Percentiles rank a stretch among this genome's conserved stretches.
Conservation (phyloP, 1,140 invertebrate genomes). For the Andricus grossulariae region DNA sequence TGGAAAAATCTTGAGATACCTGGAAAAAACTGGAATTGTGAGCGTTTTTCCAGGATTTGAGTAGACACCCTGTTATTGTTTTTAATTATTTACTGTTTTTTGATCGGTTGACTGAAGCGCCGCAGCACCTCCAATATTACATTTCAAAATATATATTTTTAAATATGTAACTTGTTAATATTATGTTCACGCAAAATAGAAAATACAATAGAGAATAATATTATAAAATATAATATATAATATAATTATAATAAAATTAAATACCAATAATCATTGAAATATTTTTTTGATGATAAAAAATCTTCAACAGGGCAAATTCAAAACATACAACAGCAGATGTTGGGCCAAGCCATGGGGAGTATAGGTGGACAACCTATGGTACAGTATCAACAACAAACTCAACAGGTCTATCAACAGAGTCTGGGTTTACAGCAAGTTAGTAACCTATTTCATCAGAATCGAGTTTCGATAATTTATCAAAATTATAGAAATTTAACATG, state of each 20-base stretch:
- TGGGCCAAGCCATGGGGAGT: slow-evolving; percentile 76
- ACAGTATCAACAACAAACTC: slow-evolving; percentile 78
- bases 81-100: no score
- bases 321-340: slow-evolving; percentile 78
- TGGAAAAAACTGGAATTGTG: no score
- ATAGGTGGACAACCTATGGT: slow-evolving; percentile 78
- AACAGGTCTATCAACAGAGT: slow-evolving; percentile 79
- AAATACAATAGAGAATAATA: no score
- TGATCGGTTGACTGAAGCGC: no score
- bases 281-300: neutral
- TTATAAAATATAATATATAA: neutral
- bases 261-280: neutral
- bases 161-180: no score
- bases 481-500: no score
- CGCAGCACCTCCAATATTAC: no score
- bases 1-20: no score
- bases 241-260: neutral
- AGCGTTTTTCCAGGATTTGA: no score
- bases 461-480: neutral
- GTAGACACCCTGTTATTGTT: no score
- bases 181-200: no score
- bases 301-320: slow-evolving; percentile 72
- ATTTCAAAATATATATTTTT: no score
- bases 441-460: slow-evolving; percentile 30
- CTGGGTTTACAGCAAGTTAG: slow-evolving; percentile 75